A percentile compares a stretch with the other conserved stretches of the same genome.
These are phyloP conservation scores for Rhodinocichla rosea DNA, from an alignment of 2,113 vertebrate genomes.

Conservation along the genomic window DNA sequence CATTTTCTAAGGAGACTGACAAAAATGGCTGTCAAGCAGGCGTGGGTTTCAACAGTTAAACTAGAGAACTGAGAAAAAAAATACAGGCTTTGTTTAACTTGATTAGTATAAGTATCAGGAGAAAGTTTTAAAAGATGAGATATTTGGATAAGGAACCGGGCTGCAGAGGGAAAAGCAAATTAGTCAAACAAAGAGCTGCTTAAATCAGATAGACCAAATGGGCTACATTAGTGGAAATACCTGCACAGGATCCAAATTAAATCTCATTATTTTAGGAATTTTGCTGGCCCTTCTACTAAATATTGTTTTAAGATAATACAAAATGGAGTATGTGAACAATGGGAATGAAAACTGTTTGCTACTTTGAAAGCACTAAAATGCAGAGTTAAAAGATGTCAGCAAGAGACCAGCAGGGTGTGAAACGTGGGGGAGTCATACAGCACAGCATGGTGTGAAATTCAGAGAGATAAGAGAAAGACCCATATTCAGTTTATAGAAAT, in stretches of 20 bases:
- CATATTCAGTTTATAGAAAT: accelerated
- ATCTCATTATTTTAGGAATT: background rate
- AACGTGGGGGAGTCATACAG: accelerated
- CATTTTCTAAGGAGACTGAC: background rate
- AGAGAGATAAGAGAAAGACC: background rate
- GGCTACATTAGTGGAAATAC: background rate
- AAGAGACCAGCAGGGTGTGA: background rate
- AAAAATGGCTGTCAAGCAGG: background rate
- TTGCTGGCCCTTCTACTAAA: background rate
- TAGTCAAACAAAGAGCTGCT: background rate
- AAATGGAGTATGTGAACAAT: background rate
- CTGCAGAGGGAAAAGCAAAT: background rate
- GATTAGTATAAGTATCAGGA: background rate
- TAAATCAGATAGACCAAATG: background rate
- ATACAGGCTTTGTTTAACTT: background rate
- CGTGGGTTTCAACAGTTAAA: background rate
- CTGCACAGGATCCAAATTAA: background rate
- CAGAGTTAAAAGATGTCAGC: background rate
- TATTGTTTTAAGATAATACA: background rate
- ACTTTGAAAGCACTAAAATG: background rate
- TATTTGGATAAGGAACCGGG: background rate
- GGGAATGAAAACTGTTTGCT: background rate
- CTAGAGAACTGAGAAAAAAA: background rate
- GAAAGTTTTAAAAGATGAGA: background rate
- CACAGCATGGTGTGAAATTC: background rate